Conservation (phyloP, 2,888 invertebrate genomes). For the Rugalucina vietnamica region DNA sequence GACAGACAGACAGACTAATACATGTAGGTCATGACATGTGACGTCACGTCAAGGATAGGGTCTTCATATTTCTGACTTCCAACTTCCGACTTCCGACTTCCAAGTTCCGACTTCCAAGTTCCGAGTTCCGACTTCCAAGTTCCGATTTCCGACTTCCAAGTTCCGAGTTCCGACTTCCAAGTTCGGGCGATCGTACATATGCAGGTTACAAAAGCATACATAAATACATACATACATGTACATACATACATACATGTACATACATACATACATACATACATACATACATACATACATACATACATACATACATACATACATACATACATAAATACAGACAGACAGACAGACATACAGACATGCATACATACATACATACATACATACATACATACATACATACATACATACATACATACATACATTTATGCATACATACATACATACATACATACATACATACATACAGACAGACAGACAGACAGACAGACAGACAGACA, state of each 20-base stretch:
- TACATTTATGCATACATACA: too few species aligned
- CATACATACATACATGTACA: slow-evolving; percentile 10
- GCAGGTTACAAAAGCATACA: not conserved
- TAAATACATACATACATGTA: slow-evolving; percentile 1
- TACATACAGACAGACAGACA: too few species aligned
- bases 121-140: not conserved
- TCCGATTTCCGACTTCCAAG: not conserved
- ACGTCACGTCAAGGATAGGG: not conserved
- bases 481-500: too few species aligned
- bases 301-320: slow-evolving; percentile 14
- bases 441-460: too few species aligned
- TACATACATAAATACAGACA: slow-evolving; percentile 33
- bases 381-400: slow-evolving; percentile 33
- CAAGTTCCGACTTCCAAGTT: not conserved
- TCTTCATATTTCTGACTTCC: not conserved
- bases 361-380: slow-evolving; percentile 33
- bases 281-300: slow-evolving; percentile 11
- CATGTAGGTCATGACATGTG: not conserved
- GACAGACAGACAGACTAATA: not conserved
- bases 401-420: slow-evolving; percentile 12
- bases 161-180: not conserved
- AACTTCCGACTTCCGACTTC: not conserved
- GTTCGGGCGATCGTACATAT: too few species aligned
- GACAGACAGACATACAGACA: slow-evolving; percentile 34
- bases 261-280: slow-evolving; percentile 11